Evolutionary conservation across 2,797 vertebrate genomes (phyloP).

Genomic region (Syngnathus rostellatus): DNA sequence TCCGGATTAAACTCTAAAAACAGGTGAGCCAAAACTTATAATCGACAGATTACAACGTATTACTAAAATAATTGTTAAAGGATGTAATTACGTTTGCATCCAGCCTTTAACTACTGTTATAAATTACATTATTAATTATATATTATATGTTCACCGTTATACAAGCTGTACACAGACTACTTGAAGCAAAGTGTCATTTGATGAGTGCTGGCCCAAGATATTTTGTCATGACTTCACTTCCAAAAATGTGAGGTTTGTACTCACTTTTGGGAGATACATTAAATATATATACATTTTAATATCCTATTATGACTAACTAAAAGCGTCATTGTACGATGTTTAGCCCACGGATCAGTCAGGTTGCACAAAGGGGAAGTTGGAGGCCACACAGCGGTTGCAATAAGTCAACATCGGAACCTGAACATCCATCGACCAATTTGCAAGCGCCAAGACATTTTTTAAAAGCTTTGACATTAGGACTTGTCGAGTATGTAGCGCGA

Average conservation of each 20-base stretch:
- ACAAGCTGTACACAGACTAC: not conserved
- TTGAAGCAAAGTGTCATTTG: not conserved
- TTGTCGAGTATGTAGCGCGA: not conserved
- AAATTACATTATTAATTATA: not conserved
- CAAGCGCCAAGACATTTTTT: not conserved
- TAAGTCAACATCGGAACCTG: not conserved
- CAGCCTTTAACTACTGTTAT: not conserved
- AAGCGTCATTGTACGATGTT: not conserved
- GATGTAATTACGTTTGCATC: no score
- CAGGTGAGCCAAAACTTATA: no score
- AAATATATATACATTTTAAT: no score
- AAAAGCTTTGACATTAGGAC: not conserved
- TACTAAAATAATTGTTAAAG: no score
- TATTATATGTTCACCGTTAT: no score
- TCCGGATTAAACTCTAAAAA: no score
- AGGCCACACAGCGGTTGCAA: not conserved
- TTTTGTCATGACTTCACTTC: not conserved
- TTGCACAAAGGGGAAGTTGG: conserved; percentile 62
- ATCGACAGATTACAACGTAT: no score
- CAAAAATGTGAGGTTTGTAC: not conserved
- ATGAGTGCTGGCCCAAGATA: not conserved
- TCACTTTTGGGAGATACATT: not conserved
- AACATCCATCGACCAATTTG: not conserved
- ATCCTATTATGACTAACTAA: not conserved
- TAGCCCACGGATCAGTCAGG: conserved; percentile 32